Evolutionary conservation across 2,797 vertebrate species (phyloP).

Genomic region (Microctenopoma lineatum): DNA sequence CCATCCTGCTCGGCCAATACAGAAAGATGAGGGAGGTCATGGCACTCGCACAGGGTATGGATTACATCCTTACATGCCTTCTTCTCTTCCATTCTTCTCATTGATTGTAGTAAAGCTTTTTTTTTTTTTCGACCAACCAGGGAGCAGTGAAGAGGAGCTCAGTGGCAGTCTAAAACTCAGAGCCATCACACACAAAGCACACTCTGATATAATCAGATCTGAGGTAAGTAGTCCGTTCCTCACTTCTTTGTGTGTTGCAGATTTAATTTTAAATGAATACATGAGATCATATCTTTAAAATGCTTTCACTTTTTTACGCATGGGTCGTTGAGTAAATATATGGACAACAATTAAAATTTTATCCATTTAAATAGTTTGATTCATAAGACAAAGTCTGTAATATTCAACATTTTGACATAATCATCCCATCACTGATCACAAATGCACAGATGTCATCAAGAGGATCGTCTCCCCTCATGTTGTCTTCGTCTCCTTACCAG

Average conservation of each 20-base stretch:
- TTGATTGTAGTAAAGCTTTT: constrained; percentile 9
- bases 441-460: constrained; percentile 83
- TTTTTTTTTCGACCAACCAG: constrained; percentile 69
- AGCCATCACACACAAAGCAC: constrained; percentile 82
- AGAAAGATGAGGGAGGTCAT: constrained; percentile 88
- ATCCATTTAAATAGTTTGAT: no score
- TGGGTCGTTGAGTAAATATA: no score
- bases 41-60: constrained; percentile 75
- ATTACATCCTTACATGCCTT: not conserved
- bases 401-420: no score
- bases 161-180: constrained; percentile 83
- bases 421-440: no score
- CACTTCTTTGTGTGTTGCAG: not conserved
- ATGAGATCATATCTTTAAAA: no score
- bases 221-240: constrained; percentile 79
- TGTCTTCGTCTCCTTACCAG: constrained; percentile 82
- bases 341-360: no score
- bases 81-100: not conserved
- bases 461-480: constrained; percentile 81
- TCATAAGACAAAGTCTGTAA: no score
- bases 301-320: no score
- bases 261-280: not conserved
- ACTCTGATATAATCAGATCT: constrained; percentile 85
- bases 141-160: constrained; percentile 89
- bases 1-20: constrained; percentile 87